Base-by-base conservation (phyloP, 2,888 invertebrate genomes). In the Scrobipalpa costella region DNA sequence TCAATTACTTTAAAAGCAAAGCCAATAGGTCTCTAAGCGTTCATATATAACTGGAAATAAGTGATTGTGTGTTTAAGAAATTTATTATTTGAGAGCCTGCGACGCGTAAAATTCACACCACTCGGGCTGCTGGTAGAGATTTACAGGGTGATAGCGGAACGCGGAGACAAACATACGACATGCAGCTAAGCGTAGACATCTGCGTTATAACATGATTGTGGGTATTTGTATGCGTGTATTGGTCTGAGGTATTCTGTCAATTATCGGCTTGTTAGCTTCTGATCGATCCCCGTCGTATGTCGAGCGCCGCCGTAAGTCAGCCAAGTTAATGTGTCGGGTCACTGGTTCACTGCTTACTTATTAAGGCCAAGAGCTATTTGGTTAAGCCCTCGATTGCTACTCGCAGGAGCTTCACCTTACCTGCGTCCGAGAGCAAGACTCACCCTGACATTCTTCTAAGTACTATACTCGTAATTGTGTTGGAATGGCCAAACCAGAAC, bases 221-320 rank as follows among this genome's bases (percentile, higher is more conserved):
- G 55, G 17, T 27, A 47, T 15, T 36, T 17, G 36, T 34, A 38
- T 38, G 57, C 57, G 38, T 57, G 40, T 38, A 57, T 61, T 55
- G 62, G 68, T 65, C 67, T 64, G 70, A 72, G 74, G 76, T 80
- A 78, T 78, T 77, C 84, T 86, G 87, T 86, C 89, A 88, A 88
- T 88, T 88, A 86, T 79, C 80, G 76, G 77, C 84, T 86, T 80
- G 88, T 86, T 86, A 85, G 81, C 64, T 70, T 66, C 76, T 83
- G 84, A 87, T 86, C 75, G 81, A 85, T 86, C 76, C 78, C 68
- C 75, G 75, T 65, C 73, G 70, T 72, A 71, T 73, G 72, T 69
- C 71, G 73, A 71, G 67, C 75, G 68, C 68, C 70, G 74, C 76
- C 79, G 79, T 86, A 84, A 80, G 73, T 85, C 74, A 73, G 70